Base-by-base conservation (phyloP, 1,140 invertebrate species). In the Apis dorsata region DNA sequence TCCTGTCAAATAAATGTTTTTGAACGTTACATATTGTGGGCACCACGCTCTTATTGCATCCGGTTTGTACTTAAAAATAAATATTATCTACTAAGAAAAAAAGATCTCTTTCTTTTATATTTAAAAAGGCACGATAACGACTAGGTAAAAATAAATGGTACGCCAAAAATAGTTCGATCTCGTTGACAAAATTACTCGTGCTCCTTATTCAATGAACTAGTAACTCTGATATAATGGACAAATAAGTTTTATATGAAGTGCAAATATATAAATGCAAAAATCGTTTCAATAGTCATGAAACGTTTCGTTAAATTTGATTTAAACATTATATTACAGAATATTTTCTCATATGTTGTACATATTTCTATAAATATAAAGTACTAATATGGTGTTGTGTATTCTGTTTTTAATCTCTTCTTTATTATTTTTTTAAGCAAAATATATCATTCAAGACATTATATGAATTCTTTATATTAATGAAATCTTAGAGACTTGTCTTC, bases 261-360 rank as follows among this genome's bases (percentile, higher is more conserved):
- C 80, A 77, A 77, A 12, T 82, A 69, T 74, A 66, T 80, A 87
- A 87, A 87, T 86, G 85, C 85, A 86, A 80, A 62, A 62, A 77
- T 77, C 34, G 60, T 86, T 80, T 84, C 85, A 68, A 69, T 69
- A 60, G 17, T 59, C 19, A 17, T 71, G 66, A 59, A 86, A 87
- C 76, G 44, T 34, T 77, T 86, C 28, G 62, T 86, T 84, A 86
- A 76, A 44, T 80, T 87, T 86, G 85, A 87, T 86, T 87, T 69
- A 71, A 86, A 84, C 73, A 80, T 79, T 86, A 84, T 86, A 84
- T 86, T 87, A 86, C 85, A 87, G 70, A 87, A 83, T 84, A 86
- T 87, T 28, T 79, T 72, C 60, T 76, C 75, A 70, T 81, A 72
- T 60, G 84, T 71, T 73, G 59, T 84, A 86, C 78, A 57, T 78